Conservation (phyloP, 1,140 invertebrate species). For the Sitodiplosis mosellana region DNA sequence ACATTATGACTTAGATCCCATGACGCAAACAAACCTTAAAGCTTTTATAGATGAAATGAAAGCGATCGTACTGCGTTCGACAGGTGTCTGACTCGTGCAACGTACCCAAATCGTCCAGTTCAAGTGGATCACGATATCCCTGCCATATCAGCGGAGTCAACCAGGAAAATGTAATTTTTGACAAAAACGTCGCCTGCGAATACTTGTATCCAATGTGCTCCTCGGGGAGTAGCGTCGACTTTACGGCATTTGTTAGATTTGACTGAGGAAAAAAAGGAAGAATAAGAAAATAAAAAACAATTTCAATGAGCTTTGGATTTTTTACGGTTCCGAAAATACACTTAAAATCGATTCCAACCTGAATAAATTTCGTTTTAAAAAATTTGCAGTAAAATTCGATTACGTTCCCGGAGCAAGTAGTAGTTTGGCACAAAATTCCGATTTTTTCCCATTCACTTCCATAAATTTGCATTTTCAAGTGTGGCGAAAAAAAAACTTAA, state of each 20-base stretch:
- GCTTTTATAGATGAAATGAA: conserved; percentile 20
- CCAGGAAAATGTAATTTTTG: conserved; percentile 62
- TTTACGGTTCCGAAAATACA: neutral
- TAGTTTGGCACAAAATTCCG: too few species aligned
- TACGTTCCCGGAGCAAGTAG: too few species aligned
- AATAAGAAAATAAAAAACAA: neutral
- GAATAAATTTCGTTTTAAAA: too few species aligned
- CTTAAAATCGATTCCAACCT: neutral
- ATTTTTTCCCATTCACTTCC: too few species aligned
- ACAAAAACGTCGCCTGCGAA: conserved; percentile 40
- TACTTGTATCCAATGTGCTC: conserved; percentile 30
- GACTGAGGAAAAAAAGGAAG: neutral
- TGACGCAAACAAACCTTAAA: neutral
- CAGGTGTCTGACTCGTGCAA: conserved; percentile 41
- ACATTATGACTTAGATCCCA: too few species aligned
- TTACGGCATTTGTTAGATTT: neutral
- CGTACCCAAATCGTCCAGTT: conserved; percentile 47
- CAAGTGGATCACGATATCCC: conserved; percentile 44
- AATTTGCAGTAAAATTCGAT: too few species aligned
- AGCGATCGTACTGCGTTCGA: conserved; percentile 21
- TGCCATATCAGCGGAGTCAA: conserved; percentile 41
- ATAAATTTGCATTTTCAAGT: too few species aligned
- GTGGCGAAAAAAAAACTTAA: too few species aligned
- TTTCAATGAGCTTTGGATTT: neutral
- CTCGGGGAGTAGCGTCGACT: neutral